Evolutionary conservation across 2,797 vertebrate genomes (phyloP).

Genomic region (Sorex maritimensis): DNA sequence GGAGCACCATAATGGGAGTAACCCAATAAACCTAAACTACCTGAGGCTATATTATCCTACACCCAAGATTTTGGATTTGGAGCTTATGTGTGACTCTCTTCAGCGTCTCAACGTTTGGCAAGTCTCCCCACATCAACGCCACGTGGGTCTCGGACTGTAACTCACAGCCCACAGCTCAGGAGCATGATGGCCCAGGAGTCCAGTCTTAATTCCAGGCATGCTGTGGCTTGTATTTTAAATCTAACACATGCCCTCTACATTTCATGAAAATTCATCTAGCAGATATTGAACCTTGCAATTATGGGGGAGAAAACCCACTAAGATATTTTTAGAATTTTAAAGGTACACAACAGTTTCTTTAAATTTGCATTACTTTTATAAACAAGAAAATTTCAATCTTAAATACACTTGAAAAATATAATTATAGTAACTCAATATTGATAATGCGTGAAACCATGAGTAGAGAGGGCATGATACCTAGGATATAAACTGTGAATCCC

Average conservation of each 20-base stretch:
- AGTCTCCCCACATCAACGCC: neutral
- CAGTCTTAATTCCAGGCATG: neutral
- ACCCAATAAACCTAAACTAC: too few relatives aligned
- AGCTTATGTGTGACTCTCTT: neutral
- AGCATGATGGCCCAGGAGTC: neutral
- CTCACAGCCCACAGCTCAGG: neutral
- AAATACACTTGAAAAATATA: slow-evolving; percentile 9
- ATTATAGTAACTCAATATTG: neutral
- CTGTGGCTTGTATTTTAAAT: neutral
- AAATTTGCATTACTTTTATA: neutral
- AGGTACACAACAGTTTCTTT: too few relatives aligned
- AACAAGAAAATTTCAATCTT: slow-evolving; percentile 42
- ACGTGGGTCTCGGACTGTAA: neutral
- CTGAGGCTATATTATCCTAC: too few relatives aligned
- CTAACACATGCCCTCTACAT: neutral
- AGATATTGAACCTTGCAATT: neutral
- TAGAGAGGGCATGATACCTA: slow-evolving; percentile 1
- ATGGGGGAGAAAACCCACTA: neutral
- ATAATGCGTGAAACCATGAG: neutral
- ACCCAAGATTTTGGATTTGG: too few relatives aligned
- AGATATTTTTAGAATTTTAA: too few relatives aligned
- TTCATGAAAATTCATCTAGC: neutral
- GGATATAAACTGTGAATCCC: neutral
- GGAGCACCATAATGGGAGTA: too few relatives aligned
- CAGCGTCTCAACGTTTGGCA: neutral